Evolutionary conservation across 2,888 invertebrate genomes (phyloP), one percentile per base, ranked within the genome.

Genomic region (Empis livida): DNA sequence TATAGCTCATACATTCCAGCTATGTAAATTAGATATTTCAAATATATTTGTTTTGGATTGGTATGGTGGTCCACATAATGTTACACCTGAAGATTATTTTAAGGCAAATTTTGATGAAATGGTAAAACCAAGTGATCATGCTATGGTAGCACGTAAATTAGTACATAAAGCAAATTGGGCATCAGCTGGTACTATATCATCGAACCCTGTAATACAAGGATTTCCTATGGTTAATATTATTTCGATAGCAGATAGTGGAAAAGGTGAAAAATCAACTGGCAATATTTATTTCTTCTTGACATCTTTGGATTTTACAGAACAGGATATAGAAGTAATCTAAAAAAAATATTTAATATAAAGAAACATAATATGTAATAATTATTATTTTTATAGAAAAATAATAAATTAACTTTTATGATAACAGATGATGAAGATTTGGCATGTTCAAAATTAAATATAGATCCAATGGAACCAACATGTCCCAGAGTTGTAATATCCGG

Each of bases 31-130:
- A 59, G 74, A 82, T 54, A 84, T 90, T 43, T 70, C 73, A 31
- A 76, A 83, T 56, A 82, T 91, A 47, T 79, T 76, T 11, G 79
- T 90, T 55, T 68, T 90, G 56, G 88, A 90, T 61, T 82, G 77
- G 65, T 90, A 87, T 63, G 90, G 91, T 3, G 87, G 91, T 3
- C 83, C 87, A 3, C 64, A 69, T 43, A 55, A 54, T 41, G 59
- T 70, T 10, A 45, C 55, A 1, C 15, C 51, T 1, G 54, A 57
- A 11, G 59, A 60, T 23, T 64, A 64, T 49, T 63, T 59, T 43
- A 56, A 54, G 8, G 53, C 57, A 1, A 51, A 55, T 14, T 48
- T 54, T 1, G 53, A 55, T 37, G 41, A 47, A 13, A 17, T 37
- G 3, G 5, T 20, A 5, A 27, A 8, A 8, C 51, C 56, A 16